These are phyloP conservation scores for Pocillopora verrucosa DNA, from an alignment of 64 coral and sea anemone species.

Conservation along the genomic window DNA sequence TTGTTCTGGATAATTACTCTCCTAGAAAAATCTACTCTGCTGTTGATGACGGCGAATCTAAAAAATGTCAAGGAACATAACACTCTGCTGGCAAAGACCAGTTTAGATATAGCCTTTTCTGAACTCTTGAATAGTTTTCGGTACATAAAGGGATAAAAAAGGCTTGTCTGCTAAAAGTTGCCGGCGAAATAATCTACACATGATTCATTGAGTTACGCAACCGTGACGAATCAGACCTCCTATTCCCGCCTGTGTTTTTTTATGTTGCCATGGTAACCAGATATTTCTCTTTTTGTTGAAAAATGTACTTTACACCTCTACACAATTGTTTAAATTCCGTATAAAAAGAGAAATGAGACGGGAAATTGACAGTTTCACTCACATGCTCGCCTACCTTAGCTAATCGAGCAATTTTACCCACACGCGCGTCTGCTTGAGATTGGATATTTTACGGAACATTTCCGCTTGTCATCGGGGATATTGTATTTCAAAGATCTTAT, in stretches of 20 bases:
- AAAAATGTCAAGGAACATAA: neutral
- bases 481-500: neutral
- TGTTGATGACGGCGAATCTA: neutral
- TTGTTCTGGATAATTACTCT: neutral
- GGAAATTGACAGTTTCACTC: neutral
- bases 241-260: neutral
- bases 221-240: neutral
- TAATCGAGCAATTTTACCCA: neutral
- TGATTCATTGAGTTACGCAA: neutral
- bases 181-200: neutral
- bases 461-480: constrained; percentile 9
- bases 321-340: neutral
- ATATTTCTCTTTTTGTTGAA: neutral
- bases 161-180: neutral
- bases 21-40: neutral
- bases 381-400: neutral
- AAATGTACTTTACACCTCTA: neutral
- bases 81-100: neutral
- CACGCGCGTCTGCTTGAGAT: neutral
- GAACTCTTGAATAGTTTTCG: neutral
- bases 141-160: neutral
- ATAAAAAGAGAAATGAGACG: neutral
- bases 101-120: neutral
- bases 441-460: neutral
- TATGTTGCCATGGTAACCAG: neutral